These are phyloP conservation scores for Pterocles orientalis DNA, from an alignment of 2,113 vertebrate species.

Conservation along the genomic window DNA sequence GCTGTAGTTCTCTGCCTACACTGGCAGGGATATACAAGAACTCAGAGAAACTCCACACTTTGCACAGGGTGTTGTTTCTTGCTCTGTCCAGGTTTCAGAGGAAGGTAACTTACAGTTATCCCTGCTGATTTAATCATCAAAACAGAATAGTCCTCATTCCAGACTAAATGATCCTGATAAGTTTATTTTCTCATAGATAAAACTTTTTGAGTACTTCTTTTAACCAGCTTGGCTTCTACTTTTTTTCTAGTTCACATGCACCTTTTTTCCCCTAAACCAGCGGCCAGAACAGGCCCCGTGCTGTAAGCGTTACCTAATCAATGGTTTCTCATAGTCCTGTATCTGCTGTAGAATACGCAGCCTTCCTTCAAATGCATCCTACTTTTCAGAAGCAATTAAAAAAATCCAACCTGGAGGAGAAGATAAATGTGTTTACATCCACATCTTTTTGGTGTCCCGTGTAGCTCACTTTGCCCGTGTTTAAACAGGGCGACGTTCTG, in stretches of 20 bases:
- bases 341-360: no score
- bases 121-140: neutral
- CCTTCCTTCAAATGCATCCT: neutral
- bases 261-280: neutral
- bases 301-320: neutral
- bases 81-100: neutral
- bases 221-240: neutral
- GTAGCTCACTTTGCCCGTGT: neutral
- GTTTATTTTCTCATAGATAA: neutral
- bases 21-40: rapidly evolving
- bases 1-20: neutral
- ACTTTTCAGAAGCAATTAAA: neutral
- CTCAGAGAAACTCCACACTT: neutral
- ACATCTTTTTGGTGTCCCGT: neutral
- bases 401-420: neutral
- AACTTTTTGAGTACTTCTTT: neutral
- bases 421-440: neutral
- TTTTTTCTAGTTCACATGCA: neutral
- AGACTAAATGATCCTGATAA: neutral
- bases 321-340: neutral
- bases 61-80: neutral
- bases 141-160: neutral
- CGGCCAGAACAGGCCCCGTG: neutral
- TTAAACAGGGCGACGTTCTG: neutral
- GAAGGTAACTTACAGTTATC: neutral